Evolutionary conservation across 2,797 vertebrate genomes (phyloP).

Genomic region (Malacoctenus gilli): DNA sequence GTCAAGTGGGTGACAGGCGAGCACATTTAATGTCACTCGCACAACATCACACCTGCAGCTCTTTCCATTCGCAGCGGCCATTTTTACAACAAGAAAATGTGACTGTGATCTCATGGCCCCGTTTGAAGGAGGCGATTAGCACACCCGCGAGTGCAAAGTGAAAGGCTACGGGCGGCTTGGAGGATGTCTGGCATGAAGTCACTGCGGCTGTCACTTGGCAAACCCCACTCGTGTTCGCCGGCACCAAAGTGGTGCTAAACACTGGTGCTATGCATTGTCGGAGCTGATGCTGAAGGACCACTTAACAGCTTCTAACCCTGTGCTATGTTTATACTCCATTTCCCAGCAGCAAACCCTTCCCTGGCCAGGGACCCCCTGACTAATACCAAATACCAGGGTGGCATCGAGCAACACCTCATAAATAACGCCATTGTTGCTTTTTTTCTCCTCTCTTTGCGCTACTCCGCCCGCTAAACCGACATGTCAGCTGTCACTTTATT

Average conservation of each 20-base stretch:
- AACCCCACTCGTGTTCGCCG: slow-evolving; percentile 54
- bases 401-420: slow-evolving; percentile 24
- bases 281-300: slow-evolving; percentile 47
- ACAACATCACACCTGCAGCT: slow-evolving; percentile 56
- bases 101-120: slow-evolving; percentile 59
- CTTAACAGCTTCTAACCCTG: slow-evolving; percentile 53
- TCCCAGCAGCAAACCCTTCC: slow-evolving; percentile 53
- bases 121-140: slow-evolving; percentile 58
- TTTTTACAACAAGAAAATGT: slow-evolving; percentile 54
- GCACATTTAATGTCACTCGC: slow-evolving; percentile 47
- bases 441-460: too few relatives aligned
- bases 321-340: slow-evolving; percentile 59
- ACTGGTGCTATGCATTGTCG: slow-evolving; percentile 57
- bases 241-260: slow-evolving; percentile 61
- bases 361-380: slow-evolving; percentile 28
- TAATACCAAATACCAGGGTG: slow-evolving; percentile 17
- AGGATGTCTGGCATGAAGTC: slow-evolving; percentile 66
- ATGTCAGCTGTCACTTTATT: slow-evolving; percentile 14
- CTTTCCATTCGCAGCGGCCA: slow-evolving; percentile 48
- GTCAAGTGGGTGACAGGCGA: slow-evolving; percentile 45
- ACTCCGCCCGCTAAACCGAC: not conserved
- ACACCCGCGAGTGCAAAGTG: slow-evolving; percentile 60
- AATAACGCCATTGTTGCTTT: slow-evolving; percentile 3
- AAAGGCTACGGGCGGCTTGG: slow-evolving; percentile 46
- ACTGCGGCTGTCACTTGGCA: slow-evolving; percentile 62